Percentiles rank a stretch among this genome's conserved stretches.
These are phyloP conservation scores for Chrysodeixis includens DNA, from an alignment of 2,888 invertebrate genomes.

Conservation along the genomic window DNA sequence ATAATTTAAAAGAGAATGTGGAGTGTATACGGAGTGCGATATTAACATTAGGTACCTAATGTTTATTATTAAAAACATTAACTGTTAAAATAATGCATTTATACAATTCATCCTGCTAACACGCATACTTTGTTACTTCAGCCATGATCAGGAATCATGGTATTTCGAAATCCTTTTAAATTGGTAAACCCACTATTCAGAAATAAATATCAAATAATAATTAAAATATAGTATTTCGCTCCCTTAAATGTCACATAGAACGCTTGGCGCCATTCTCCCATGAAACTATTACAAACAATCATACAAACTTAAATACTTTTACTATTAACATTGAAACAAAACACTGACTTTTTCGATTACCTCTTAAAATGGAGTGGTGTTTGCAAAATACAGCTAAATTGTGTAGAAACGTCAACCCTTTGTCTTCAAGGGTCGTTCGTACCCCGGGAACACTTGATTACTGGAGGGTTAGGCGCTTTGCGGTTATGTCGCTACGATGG, in stretches of 20 bases:
- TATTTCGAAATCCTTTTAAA: slow-evolving; percentile 67
- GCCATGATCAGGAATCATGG: slow-evolving; percentile 68
- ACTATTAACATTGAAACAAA: slow-evolving; percentile 70
- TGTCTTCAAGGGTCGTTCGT: slow-evolving; percentile 70
- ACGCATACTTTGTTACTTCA: slow-evolving; percentile 29
- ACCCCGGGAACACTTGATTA: slow-evolving; percentile 71
- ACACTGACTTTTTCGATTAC: slow-evolving; percentile 71
- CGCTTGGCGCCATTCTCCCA: slow-evolving; percentile 69
- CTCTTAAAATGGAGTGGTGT: slow-evolving; percentile 77
- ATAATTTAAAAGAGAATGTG: too few species aligned
- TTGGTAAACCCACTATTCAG: slow-evolving; percentile 47
- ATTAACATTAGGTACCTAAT: too few species aligned
- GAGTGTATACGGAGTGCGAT: too few species aligned
- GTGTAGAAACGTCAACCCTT: slow-evolving; percentile 75
- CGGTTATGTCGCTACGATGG: slow-evolving; percentile 43
- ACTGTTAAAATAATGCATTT: too few species aligned
- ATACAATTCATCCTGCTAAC: slow-evolving; percentile 25
- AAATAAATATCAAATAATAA: too few species aligned
- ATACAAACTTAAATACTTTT: slow-evolving; percentile 54
- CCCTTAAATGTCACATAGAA: neutral
- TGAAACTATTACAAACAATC: slow-evolving; percentile 52
- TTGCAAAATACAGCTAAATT: slow-evolving; percentile 86
- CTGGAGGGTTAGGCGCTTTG: slow-evolving; percentile 67
- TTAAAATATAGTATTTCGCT: too few species aligned
- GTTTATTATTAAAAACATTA: too few species aligned